Evolutionary conservation across 2,888 invertebrate species (phyloP), one percentile per base, ranked within the genome.

Genomic region (Dicyrtomina minuta): DNA sequence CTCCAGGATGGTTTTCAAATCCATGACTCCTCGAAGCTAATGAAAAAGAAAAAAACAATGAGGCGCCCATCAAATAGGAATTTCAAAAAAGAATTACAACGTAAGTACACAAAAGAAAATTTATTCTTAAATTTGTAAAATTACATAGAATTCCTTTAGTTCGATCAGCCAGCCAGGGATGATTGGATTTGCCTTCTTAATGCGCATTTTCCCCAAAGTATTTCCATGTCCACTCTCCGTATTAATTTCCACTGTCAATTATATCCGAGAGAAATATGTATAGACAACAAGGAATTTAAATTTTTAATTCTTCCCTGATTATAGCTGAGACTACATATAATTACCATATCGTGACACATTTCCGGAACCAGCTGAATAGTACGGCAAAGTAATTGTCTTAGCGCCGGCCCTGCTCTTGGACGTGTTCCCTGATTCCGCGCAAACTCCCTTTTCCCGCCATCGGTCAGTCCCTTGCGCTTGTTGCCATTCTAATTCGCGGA

Each of bases 141-240:
- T 26, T 71, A 72, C 74, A 56, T 68, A 64, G 0, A 51, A 24
- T 20, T 72, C 68, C 5, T 70, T 60, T 3, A 75, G 62, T 39
- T 75, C 72, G 12, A 75, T 67, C 12, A 74, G 46, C 75, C 75
- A 75, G 10, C 74, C 74, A 2, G 75, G 75, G 46, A 72, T 66
- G 1, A 67, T 58, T 0, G 71, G 66, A 13, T 70, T 66, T 2
- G 41, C 24, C 24, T 61, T 74, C 27, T 65, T 53, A 13, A 72
- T 53, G 6, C 49, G 41, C 22, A 75, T 33, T 26, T 46, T 26
- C 59, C 72, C 71, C 67, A 71, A 46, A 13, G 24, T 68, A 13
- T 51, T 39, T 6, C 64, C 64, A 53, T 49, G 22, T 4, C 33
- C 51, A 13, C 27, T 22, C 15, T 64, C 53, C 20, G 49, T 27